Base-by-base conservation (phyloP, 2,888 invertebrate genomes). In the Standfussiana lucernea region DNA sequence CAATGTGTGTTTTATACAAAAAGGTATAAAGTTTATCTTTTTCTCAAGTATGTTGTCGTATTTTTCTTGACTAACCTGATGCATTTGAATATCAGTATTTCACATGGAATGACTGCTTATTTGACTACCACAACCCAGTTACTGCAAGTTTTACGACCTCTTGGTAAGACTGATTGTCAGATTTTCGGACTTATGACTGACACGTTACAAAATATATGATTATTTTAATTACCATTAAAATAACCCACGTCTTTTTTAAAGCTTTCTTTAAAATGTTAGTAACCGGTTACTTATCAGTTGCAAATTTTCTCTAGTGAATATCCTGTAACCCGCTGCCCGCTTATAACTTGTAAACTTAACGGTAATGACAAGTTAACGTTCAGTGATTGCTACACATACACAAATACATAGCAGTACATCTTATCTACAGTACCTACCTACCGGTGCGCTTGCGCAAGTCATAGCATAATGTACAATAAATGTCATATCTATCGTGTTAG, bases 391-490 rank as follows among this genome's bases (percentile, higher is more conserved):
- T 72, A 68, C 77, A 82, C 21, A 64, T 77, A 73, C n/a, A 42
- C 24, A 37, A 2, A 13, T 53, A 53, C n/a, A 66, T 64, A 40
- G 37, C 42, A 66, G 72, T 45, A 67, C 11, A 40, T 42, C 35
- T 79, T 40, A 80, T 42, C 8, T 67, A n/a, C 3, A 42, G 37
- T 56, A 37, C 3, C 21, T 45, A 50, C 21, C 40, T 40, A 59
- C 18, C 15, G 1, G n/a, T 81, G 78, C 80, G 79, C 79, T 78
- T 79, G 77, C 82, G 84, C 80, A 86, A 85, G 66, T 56, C 40
- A 37, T 15, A 32, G 50, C 45, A 73, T 64, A 64, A 37, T 74
- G 64, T 64, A 62, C 61, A n/a, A 35, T 42, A 13, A 64, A 56
- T 82, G 77, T 77, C 79, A 79, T 62, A 61, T 74, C 69, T 35